phyloP scores from a whole-genome alignment of 1,140 invertebrate genomes.

The Lasioglossum albipes region DNA sequence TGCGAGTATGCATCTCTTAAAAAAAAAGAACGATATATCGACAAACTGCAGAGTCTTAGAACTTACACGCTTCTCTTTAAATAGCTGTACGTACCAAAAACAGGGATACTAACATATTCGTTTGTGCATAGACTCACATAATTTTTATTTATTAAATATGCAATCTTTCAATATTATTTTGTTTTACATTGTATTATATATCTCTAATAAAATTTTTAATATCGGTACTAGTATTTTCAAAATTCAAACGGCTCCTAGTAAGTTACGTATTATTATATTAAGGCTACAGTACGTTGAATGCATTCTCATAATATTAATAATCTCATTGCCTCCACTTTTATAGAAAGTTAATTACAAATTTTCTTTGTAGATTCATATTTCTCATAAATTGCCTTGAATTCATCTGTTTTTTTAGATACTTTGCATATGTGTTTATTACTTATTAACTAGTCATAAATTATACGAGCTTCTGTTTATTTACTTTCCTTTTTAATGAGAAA shows the following conservation, averaged over 20 bases:
- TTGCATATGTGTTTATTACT: conserved; percentile 18
- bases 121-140: conserved; percentile 39
- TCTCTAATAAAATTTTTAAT: conserved; percentile 49
- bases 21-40: conserved; percentile 2
- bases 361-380: conserved; percentile 38
- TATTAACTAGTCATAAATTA: conserved; percentile 46
- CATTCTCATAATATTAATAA: conserved; percentile 40
- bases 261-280: conserved; percentile 45
- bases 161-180: conserved; percentile 35
- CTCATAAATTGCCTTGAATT: conserved; percentile 20
- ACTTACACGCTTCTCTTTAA: background rate
- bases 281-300: conserved; percentile 45
- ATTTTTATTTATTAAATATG: conserved; percentile 51
- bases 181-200: conserved; percentile 48
- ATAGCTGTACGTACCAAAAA: conserved; percentile 12
- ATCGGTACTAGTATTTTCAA: conserved; percentile 42
- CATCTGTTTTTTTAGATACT: conserved; percentile 26
- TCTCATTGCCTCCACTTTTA: conserved; percentile 45
- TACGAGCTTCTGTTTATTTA: background rate
- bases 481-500: conserved; percentile 13
- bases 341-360: conserved; percentile 53
- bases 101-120: conserved; percentile 31
- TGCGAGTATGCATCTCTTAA: conserved; percentile 33
- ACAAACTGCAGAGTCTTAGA: background rate
- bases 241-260: conserved; percentile 42